phyloP scores from a whole-genome alignment of 2,113 vertebrate genomes.

The Gallinago jamesoni region DNA sequence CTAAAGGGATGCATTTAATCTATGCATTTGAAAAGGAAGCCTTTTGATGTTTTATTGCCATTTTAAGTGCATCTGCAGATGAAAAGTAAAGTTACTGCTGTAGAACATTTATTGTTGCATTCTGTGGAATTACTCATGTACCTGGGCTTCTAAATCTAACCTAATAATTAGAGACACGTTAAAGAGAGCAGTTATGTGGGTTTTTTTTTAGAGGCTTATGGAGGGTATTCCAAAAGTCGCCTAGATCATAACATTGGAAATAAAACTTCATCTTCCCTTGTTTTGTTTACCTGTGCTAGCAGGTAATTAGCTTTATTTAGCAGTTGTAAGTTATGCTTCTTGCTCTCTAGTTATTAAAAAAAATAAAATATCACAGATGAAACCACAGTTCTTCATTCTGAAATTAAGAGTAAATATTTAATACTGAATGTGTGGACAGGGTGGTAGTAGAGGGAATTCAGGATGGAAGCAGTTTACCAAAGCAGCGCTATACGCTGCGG shows the following conservation, averaged over 20 bases:
- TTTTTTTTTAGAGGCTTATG: neutral
- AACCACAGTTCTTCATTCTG: neutral
- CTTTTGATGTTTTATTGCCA: neutral
- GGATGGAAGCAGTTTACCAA: slow-evolving; percentile 4
- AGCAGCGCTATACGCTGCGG: neutral
- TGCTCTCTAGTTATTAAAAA: neutral
- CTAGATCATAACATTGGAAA: neutral
- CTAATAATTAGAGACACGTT: neutral
- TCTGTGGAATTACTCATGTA: neutral
- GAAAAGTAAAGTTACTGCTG: neutral
- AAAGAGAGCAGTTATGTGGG: neutral
- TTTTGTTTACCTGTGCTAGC: neutral
- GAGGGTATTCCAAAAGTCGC: neutral
- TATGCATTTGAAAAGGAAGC: neutral
- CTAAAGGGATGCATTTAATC: neutral
- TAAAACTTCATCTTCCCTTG: neutral
- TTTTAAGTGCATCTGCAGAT: neutral
- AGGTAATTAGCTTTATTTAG: neutral
- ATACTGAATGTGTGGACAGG: neutral
- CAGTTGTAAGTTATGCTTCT: neutral
- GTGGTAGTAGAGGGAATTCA: neutral
- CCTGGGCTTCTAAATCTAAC: neutral
- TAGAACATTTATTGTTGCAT: neutral
- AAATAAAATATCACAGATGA: neutral
- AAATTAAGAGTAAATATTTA: neutral